A percentile compares a stretch with the other conserved stretches of the same genome.
Evolutionary conservation across 2,797 vertebrate genomes (phyloP).

Genomic region (Coregonus suidteri): DNA sequence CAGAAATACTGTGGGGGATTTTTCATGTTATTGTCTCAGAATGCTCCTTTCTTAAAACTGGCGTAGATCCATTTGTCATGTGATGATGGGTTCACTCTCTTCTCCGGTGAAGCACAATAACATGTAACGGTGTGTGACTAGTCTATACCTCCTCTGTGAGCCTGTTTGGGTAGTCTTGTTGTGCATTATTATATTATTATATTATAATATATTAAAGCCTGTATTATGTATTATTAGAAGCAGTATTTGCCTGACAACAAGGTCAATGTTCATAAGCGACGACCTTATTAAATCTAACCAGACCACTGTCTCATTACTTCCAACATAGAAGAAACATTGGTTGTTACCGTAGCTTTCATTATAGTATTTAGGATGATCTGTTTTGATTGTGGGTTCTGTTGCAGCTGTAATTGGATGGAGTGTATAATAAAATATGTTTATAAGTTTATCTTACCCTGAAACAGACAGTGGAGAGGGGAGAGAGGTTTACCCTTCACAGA

Average conservation of each 20-base stretch:
- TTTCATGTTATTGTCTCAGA: neutral
- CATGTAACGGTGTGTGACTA: no score
- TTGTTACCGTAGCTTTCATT: no score
- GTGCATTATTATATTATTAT: neutral
- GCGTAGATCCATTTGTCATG: neutral
- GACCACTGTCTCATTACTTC: neutral
- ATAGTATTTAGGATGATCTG: neutral
- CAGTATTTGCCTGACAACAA: neutral
- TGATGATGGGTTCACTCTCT: neutral
- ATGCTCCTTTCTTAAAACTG: neutral
- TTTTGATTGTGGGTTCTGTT: neutral
- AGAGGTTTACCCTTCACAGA: neutral
- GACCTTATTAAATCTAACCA: neutral
- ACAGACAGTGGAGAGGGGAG: neutral
- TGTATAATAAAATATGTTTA: neutral
- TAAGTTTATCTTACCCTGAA: neutral
- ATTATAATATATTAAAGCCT: neutral
- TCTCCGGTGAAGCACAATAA: neutral
- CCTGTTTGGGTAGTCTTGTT: neutral
- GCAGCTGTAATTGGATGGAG: neutral
- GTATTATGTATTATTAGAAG: neutral
- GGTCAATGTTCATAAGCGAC: neutral
- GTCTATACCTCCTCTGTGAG: no score
- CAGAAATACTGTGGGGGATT: neutral
- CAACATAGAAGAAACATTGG: no score